Evolutionary conservation across 2,113 vertebrate genomes (phyloP), one percentile per base, ranked within the genome.

Genomic region (Ondatra zibethicus): DNA sequence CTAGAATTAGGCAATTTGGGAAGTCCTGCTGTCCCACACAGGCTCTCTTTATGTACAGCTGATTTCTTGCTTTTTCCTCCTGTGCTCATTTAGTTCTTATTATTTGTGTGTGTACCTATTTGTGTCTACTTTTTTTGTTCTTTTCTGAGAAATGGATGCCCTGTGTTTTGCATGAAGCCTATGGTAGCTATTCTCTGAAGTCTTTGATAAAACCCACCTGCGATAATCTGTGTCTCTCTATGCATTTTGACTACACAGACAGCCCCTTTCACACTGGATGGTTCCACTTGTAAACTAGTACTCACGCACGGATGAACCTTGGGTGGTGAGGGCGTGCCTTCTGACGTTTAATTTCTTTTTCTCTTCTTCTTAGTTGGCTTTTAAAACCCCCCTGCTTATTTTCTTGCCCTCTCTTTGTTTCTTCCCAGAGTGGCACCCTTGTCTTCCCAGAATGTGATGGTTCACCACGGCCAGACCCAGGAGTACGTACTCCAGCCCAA

Each of bases 401-500:
- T 70, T 89, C 72, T 88, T 91, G 3, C 85, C 36, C 89, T 88
- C 8, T 72, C 25, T 89, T 97, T 96, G 52, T 92, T 92, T 97
- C 78, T 93, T 86, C 76, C 82, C 97, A 99, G 99, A 98, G 98
- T 99, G 96, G 98, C 99, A 36, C 98, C 98, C 1, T 97, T 99
- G 70, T 98, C 98, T n/a, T 98, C 99, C 52, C 99, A 99, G 97
- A 98, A 98, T 50, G 91, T 99, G 96, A 98, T 99, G 84, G 98
- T 99, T 97, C 99, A 99, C 94, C 99, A 98, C 36, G 98, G 99
- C 76, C 99, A 99, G 98, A 99, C 98, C 92, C 99, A 99, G 96
- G 99, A 99, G 89, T 99, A 99, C 87, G 95, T 99, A 93, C 97
- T 99, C 61, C 99, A 99, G 96, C 99, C 99, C 88, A 99, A 99